These are phyloP conservation scores for Amazonetta brasiliensis DNA, from an alignment of 2,797 vertebrate genomes.

Conservation along the genomic window DNA sequence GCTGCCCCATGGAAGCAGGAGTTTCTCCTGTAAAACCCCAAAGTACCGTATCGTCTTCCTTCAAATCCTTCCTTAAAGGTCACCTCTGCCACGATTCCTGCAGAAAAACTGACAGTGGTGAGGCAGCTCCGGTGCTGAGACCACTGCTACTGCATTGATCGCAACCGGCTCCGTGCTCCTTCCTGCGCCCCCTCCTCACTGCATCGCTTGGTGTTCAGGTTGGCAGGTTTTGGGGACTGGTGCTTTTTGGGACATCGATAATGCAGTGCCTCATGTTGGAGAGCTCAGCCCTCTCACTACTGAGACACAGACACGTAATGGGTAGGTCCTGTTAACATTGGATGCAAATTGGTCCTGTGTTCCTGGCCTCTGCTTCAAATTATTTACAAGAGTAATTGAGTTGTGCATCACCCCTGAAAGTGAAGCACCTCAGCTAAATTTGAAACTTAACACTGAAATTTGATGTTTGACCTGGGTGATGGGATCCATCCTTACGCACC, in stretches of 20 bases:
- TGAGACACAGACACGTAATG: rapidly evolving
- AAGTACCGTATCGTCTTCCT: rapidly evolving
- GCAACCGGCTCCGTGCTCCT: not conserved
- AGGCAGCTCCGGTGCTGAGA: not conserved
- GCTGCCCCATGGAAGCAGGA: not conserved
- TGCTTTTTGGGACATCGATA: rapidly evolving
- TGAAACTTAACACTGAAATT: not conserved
- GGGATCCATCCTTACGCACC: not conserved
- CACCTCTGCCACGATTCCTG: not conserved
- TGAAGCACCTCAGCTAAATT: not conserved
- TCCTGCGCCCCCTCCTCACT: not conserved
- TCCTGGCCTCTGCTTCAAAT: not conserved
- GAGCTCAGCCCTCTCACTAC: not conserved
- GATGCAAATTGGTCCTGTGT: not conserved
- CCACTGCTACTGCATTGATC: rapidly evolving
- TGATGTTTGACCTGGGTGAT: not conserved
- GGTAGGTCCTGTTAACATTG: not conserved
- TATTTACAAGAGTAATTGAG: not conserved
- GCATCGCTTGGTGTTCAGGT: rapidly evolving
- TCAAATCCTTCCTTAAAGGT: not conserved
- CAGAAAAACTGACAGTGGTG: not conserved
- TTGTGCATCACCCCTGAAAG: not conserved
- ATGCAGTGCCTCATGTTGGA: not conserved
- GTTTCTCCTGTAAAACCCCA: not conserved
- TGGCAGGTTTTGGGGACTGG: rapidly evolving